These are phyloP conservation scores for Sprattus sprattus DNA, from an alignment of 2,113 vertebrate genomes.

Conservation along the genomic window DNA sequence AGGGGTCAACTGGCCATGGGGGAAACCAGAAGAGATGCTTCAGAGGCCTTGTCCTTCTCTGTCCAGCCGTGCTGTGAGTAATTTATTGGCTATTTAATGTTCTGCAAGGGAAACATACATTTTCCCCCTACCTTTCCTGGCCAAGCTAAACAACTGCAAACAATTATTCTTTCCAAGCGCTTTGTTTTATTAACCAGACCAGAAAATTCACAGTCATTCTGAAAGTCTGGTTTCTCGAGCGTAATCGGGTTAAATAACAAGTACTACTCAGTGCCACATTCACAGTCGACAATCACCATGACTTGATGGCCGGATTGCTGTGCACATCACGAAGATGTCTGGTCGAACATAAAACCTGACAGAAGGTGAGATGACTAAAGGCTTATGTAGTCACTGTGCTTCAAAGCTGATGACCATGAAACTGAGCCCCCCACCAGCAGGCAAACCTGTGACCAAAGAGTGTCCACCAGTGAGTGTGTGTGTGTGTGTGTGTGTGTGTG, in stretches of 20 bases:
- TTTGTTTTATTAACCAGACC: conserved; percentile 52
- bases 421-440: not conserved
- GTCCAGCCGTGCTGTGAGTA: conserved; percentile 13
- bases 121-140: conserved; percentile 39
- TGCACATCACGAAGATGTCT: not conserved
- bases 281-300: not conserved
- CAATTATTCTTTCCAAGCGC: conserved; percentile 48
- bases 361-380: not conserved
- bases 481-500: not conserved
- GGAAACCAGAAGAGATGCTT: conserved; percentile 1
- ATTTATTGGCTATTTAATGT: conserved; percentile 38
- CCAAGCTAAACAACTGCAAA: conserved; percentile 59
- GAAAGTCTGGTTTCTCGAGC: conserved; percentile 5
- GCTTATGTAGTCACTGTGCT: not conserved
- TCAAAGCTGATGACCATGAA: not conserved
- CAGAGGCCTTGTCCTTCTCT: not conserved
- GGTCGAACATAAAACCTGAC: not conserved
- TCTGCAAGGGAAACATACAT: conserved; percentile 32
- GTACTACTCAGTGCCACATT: not conserved
- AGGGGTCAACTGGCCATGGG: not conserved
- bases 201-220: conserved; percentile 37
- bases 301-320: not conserved
- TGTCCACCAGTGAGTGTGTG: not conserved
- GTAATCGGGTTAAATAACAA: conserved; percentile 13
- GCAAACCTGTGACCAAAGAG: not conserved